Conservation (phyloP, 2,888 invertebrate genomes). For the Cataglyphis livida region DNA sequence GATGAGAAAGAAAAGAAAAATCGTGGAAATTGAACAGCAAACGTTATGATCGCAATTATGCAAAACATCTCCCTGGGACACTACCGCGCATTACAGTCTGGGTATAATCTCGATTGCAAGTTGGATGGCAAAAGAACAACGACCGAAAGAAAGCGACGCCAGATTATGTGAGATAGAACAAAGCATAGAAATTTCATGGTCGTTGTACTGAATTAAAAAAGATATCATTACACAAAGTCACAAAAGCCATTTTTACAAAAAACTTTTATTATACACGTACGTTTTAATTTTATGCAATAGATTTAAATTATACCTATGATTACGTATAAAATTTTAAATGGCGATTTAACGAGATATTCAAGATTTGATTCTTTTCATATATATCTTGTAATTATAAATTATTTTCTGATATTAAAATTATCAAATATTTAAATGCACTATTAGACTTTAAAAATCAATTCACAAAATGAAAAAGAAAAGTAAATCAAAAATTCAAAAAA, state of each 20-base stretch:
- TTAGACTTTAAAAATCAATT: not conserved
- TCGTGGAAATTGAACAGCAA: constrained; percentile 30
- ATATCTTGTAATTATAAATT: not conserved
- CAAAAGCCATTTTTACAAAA: not conserved
- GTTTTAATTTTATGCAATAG: constrained; percentile 25
- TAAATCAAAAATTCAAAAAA: not conserved
- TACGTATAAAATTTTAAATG: not conserved
- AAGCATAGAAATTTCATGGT: constrained; percentile 14
- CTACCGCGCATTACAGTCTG: constrained; percentile 4
- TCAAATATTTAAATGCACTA: not conserved
- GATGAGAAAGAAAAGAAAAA: constrained; percentile 5
- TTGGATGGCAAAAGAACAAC: constrained; percentile 1
- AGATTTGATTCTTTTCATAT: not conserved
- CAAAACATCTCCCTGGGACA: constrained; percentile 35
- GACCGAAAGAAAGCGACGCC: constrained; percentile 9
- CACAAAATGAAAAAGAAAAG: not conserved
- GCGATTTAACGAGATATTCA: not conserved
- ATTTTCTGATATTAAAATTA: not conserved
- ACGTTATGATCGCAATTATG: constrained; percentile 32
- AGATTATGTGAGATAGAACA: constrained; percentile 16
- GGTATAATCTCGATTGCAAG: constrained; percentile 45
- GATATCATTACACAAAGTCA: constrained; percentile 17
- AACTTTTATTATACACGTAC: not conserved
- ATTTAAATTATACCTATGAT: not conserved
- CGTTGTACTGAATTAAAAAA: constrained; percentile 28